Base-by-base conservation (phyloP, 1,140 invertebrate species). In the Manduca sexta region DNA sequence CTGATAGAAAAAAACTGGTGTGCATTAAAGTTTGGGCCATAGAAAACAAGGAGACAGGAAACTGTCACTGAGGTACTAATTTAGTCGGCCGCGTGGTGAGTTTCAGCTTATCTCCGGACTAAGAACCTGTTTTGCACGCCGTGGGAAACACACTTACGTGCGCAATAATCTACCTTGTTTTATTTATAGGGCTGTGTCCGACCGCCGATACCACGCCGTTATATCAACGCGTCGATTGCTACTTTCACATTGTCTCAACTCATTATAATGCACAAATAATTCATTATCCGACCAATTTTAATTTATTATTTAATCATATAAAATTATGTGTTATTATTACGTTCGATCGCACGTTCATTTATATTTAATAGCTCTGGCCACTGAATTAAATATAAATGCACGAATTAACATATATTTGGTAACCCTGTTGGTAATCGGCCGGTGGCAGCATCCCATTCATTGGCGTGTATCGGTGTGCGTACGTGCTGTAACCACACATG, bases 51-150 rank as follows among this genome's bases (percentile, higher is more conserved):
- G 64, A 58, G 69, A 57, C 76, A 78, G 75, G 75, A 79, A 81
- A 65, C 69, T 81, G 80, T 81, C 77, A 69, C 68, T 60, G 68
- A 60, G 67, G 66, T 63, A 73, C 71, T 80, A 84, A 84, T 82
- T 84, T 71, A 79, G 62, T 60, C 48, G 64, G 60, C 60, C 70
- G 61, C 64, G 67, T 69, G 68, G 65, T 63, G 62, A 64, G 66
- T 78, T 73, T 72, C 67, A 77, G 71, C 72, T 79, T 83, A 79
- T 78, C 80, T 73, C 56, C 52, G 51, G 43, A 52, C 55, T 35
- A 37, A 45, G 56, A 74, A 80, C 80, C 74, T 76, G 80, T 84
- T 84, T 78, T 46, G 80, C 77, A 70, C 56, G 63, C 66, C 81
- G 81, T 82, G 81, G 81, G 80, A 82, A 83, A 67, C 56, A 65